Evolutionary conservation across 1,140 invertebrate species (phyloP), one percentile per base, ranked within the genome.

Genomic region (Drosophila pseudoananassae): DNA sequence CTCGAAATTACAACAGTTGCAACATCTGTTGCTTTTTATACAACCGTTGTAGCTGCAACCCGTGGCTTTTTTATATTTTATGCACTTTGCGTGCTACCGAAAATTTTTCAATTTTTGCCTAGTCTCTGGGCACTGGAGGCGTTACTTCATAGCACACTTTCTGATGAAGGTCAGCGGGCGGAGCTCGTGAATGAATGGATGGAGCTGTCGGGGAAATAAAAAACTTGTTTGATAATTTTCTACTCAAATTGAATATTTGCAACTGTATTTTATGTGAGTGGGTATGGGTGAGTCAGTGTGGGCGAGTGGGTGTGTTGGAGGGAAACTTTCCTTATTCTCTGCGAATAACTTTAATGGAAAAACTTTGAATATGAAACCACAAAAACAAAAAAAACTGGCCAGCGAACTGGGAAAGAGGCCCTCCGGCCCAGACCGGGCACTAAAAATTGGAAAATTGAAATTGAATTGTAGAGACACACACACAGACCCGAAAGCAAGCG

Each of bases 361-460:
- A 88, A 88, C 83, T 88, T 88, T 88, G 84, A 82, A 89, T 88
- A 89, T 79, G 76, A 79, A 89, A 89, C 83, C 83, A 66, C 83
- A 88, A 70, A 87, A 87, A 82, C 68, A 68, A 75, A 68, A 68
- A 76, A 76, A 40, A 45, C 50, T 69, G 43, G 5, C 25, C 14
- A 46, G 14, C 10, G 46, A 45, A 56, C 63, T 10, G 25, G 15
- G 10, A 20, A 53, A n/a, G 20, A 15, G 53, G 29, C n/a, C 64
- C 38, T 17, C 27, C n/a, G 47, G 36, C 36, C 49, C 17, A 54
- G 61, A 65, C 36, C 40, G 74, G 49, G 68, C 73, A 85, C 61
- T 72, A 57, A 78, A 36, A 87, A 79, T 82, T 87, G 78, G 71
- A 88, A 87, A 87, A 87, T 88, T 88, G 80, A 87, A 88, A 78